A percentile compares a stretch with the other conserved stretches of the same genome.
phyloP scores from a whole-genome alignment of 2,888 invertebrate genomes.

The Silvanus unidentatus region DNA sequence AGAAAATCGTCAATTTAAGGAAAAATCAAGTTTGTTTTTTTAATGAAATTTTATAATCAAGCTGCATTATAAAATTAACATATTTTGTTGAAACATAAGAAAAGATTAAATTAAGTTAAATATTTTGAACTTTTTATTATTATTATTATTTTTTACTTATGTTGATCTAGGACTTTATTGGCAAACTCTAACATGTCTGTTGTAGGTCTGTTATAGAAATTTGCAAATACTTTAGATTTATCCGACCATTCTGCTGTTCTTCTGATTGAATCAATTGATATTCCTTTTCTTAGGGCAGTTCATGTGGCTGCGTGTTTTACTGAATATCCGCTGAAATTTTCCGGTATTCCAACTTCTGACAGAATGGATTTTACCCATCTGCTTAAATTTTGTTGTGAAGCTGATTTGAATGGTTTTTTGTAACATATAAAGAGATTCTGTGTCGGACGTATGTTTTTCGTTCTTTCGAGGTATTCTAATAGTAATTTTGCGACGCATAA shows the following conservation, averaged over 20 bases:
- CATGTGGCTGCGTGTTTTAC: not conserved
- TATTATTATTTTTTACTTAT: not conserved
- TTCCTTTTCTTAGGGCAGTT: not conserved
- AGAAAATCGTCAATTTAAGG: no score
- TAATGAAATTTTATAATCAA: no score
- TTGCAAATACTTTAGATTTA: not conserved
- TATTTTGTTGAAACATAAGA: not conserved
- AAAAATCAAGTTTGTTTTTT: no score
- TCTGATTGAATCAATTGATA: not conserved
- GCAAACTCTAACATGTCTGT: not conserved
- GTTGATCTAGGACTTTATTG: not conserved
- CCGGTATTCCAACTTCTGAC: not conserved
- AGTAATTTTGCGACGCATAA: not conserved
- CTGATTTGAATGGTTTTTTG: no score
- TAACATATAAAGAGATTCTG: no score
- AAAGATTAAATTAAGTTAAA: not conserved
- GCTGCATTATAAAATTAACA: not conserved
- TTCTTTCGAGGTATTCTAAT: not conserved
- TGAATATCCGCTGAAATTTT: not conserved
- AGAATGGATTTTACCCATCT: slow-evolving; percentile 1
- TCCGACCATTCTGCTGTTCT: not conserved
- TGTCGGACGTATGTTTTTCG: no score
- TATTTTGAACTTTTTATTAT: not conserved
- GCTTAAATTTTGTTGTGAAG: slow-evolving; percentile 7
- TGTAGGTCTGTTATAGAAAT: not conserved